phyloP scores from a whole-genome alignment of 2,113 vertebrate genomes.

The Dryoscopus gambensis region DNA sequence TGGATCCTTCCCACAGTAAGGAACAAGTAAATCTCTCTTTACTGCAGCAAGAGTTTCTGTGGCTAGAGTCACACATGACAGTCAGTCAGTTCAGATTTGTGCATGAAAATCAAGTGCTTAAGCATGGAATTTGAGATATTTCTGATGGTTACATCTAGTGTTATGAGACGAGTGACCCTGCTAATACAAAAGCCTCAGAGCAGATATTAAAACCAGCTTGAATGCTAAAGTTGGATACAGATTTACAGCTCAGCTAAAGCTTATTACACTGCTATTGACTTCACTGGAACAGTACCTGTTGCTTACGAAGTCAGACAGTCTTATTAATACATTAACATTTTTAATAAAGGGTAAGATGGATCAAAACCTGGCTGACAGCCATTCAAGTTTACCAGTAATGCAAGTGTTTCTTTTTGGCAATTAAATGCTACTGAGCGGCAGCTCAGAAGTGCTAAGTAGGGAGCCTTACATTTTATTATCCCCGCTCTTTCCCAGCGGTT shows the following conservation, averaged over 20 bases:
- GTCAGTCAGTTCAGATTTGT: background rate
- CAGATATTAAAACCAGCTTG: background rate
- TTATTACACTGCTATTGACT: background rate
- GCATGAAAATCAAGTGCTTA: background rate
- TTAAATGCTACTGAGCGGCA: background rate
- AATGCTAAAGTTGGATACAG: background rate
- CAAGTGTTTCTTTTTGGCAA: background rate
- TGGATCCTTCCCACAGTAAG: background rate
- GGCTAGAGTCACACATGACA: background rate
- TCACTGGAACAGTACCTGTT: background rate
- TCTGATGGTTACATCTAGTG: background rate
- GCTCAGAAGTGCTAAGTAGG: background rate
- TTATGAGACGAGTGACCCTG: background rate
- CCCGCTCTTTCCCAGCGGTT: background rate
- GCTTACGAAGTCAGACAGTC: background rate
- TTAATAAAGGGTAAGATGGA: background rate
- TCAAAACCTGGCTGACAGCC: background rate
- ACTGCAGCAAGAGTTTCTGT: background rate
- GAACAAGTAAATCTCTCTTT: background rate
- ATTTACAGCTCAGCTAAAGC: conserved; percentile 20
- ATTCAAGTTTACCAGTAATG: background rate
- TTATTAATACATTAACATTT: background rate
- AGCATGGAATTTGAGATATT: background rate
- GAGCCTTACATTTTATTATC: background rate
- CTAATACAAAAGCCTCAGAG: background rate